Evolutionary conservation across 2,888 invertebrate species (phyloP).

Genomic region (Elgonia sp.): DNA sequence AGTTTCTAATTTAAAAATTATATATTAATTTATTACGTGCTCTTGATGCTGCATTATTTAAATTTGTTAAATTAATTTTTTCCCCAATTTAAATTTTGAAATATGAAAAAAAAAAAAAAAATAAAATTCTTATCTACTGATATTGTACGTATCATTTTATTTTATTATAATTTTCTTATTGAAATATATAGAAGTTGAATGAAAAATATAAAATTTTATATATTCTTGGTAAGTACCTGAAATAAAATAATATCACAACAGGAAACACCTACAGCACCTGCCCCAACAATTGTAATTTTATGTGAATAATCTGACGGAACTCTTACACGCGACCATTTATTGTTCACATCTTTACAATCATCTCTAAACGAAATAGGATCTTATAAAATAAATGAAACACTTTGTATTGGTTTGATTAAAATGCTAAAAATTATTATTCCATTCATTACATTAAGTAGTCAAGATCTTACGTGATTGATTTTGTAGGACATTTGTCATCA

Average conservation of each 20-base stretch:
- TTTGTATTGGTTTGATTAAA: neutral
- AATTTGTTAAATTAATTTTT: neutral
- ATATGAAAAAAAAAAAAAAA: too few species aligned
- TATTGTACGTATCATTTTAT: too few species aligned
- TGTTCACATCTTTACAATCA: neutral
- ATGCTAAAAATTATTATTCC: too few species aligned
- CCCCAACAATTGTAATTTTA: constrained; percentile 90
- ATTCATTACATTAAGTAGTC: too few species aligned
- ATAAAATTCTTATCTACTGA: too few species aligned
- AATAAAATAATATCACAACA: constrained; percentile 89
- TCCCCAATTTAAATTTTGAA: neutral
- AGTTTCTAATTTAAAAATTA: constrained; percentile 82
- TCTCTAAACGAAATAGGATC: neutral
- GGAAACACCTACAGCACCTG: constrained; percentile 90
- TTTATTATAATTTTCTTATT: too few species aligned
- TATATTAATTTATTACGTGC: neutral
- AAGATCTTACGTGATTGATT: too few species aligned
- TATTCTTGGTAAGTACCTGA: constrained; percentile 86
- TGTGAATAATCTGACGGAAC: constrained; percentile 50
- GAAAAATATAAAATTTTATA: neutral
- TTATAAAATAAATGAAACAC: neutral
- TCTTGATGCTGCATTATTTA: neutral
- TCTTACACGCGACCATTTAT: neutral
- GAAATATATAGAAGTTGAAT: neutral
- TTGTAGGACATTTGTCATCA: too few species aligned